Evolutionary conservation across 2,888 invertebrate genomes (phyloP).

Genomic region (Dynastes grantii): DNA sequence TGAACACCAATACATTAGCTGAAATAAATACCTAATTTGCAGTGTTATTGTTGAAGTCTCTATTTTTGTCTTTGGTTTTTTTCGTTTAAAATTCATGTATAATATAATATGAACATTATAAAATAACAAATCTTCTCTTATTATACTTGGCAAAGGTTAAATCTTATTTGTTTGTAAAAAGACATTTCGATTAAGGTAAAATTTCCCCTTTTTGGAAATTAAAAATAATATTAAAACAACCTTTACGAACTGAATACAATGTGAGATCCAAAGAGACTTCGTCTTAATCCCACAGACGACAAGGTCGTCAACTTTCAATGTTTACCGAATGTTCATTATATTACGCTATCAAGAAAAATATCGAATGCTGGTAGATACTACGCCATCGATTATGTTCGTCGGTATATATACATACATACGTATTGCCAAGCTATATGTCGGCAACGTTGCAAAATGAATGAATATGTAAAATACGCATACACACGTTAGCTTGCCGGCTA

Average conservation of each 20-base stretch:
- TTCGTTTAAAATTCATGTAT: no score
- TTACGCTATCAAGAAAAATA: conserved; percentile 33
- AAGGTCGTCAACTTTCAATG: conserved; percentile 42
- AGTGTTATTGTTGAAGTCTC: no score
- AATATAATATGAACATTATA: no score
- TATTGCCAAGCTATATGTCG: not conserved
- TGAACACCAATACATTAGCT: no score
- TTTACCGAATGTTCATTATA: conserved; percentile 36
- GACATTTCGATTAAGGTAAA: no score
- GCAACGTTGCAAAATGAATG: conserved; percentile 19
- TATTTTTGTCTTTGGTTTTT: no score
- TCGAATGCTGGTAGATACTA: conserved; percentile 10
- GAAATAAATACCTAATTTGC: no score
- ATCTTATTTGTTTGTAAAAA: no score
- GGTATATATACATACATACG: not conserved
- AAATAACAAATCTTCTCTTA: no score
- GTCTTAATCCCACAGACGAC: conserved; percentile 9
- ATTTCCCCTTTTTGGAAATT: no score
- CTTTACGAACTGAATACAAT: conserved; percentile 11
- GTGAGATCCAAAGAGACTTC: conserved; percentile 2
- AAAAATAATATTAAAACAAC: conserved; percentile 2
- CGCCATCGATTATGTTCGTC: conserved; percentile 18
- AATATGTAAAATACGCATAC: conserved; percentile 13
- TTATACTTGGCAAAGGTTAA: no score
- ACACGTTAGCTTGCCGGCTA: not conserved